Conservation (phyloP, 1,140 invertebrate species). For the Cryptotermes secundus region DNA sequence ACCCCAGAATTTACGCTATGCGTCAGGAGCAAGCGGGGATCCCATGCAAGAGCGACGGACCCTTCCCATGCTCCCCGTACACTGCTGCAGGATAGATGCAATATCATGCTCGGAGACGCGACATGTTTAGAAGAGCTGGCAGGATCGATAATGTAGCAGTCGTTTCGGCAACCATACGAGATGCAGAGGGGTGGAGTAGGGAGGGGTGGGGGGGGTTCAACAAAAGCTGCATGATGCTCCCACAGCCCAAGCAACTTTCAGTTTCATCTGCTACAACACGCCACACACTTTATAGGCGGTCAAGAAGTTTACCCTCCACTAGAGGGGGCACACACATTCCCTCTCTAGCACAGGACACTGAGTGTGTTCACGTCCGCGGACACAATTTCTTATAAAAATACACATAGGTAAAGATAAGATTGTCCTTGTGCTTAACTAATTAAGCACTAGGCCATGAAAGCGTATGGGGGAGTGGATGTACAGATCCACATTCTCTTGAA, state of each 20-base stretch:
- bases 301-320: neutral
- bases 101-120: neutral
- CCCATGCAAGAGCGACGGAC: too few relatives aligned
- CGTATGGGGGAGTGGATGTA: too few relatives aligned
- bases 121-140: neutral
- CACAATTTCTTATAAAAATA: too few relatives aligned
- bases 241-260: neutral
- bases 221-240: neutral
- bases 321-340: neutral
- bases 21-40: too few relatives aligned
- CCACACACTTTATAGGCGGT: neutral
- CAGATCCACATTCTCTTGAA: too few relatives aligned
- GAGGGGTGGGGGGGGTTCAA: neutral
- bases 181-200: neutral
- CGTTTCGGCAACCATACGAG: neutral
- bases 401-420: too few relatives aligned
- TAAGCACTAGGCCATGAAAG: too few relatives aligned
- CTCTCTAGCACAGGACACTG: too few relatives aligned
- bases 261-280: neutral
- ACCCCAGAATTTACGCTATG: too few relatives aligned
- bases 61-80: too few relatives aligned
- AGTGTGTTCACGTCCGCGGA: too few relatives aligned
- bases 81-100: neutral
- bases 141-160: neutral
- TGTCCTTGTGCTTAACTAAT: too few relatives aligned